phyloP scores from a whole-genome alignment of 92 coral and sea anemone genomes.

The Hydrozoanthus gracilis region DNA sequence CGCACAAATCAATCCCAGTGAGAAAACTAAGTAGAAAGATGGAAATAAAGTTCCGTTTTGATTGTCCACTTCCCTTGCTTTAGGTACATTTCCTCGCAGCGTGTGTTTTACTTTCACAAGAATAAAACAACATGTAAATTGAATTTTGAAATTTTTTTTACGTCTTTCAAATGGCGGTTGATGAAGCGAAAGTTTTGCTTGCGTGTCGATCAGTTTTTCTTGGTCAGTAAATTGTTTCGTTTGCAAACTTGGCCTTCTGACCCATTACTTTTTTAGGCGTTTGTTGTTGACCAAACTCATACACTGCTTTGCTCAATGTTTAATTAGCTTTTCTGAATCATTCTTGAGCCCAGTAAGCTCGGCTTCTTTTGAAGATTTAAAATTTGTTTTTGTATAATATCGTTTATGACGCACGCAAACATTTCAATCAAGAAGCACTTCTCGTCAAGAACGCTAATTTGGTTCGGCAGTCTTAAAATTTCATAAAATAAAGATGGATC shows the following conservation, averaged over 20 bases:
- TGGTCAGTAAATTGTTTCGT: not conserved
- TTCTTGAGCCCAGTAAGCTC: not conserved
- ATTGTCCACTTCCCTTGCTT: not conserved
- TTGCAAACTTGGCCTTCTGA: not conserved
- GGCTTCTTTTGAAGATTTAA: slow-evolving; percentile 30
- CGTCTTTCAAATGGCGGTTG: not conserved
- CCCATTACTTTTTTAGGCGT: not conserved
- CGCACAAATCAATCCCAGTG: not conserved
- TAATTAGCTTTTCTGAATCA: slow-evolving; percentile 21
- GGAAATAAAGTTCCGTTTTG: slow-evolving; percentile 1
- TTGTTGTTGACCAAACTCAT: not conserved
- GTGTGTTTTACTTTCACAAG: too few relatives aligned
- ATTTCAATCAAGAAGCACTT: not conserved
- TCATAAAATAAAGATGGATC: too few relatives aligned
- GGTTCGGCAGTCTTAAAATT: too few relatives aligned
- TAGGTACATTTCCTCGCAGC: slow-evolving; percentile 8
- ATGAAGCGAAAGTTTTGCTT: not conserved
- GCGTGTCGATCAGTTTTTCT: not conserved
- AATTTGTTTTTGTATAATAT: not conserved
- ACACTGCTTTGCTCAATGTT: slow-evolving; percentile 14
- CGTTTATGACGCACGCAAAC: slow-evolving; percentile 18
- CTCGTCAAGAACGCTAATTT: not conserved
- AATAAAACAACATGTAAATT: too few relatives aligned
- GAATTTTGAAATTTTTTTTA: too few relatives aligned
- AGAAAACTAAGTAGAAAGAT: not conserved